Conservation (phyloP, 2,888 invertebrate genomes). For the Parnassius smintheus region DNA sequence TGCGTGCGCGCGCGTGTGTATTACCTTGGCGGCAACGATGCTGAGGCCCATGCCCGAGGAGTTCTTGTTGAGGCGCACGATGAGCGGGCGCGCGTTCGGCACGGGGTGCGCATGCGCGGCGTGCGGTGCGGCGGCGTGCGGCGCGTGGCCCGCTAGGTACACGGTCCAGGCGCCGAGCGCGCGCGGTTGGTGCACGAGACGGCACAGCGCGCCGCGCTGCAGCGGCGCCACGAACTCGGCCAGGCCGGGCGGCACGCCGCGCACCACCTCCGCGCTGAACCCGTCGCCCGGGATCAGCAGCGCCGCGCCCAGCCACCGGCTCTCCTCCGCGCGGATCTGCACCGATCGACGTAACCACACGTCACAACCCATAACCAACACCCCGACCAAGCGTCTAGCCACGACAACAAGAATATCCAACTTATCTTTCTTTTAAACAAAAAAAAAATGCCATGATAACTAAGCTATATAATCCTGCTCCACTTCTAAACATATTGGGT, state of each 20-base stretch:
- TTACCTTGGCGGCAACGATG: conserved; percentile 97
- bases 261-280: conserved; percentile 97
- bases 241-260: conserved; percentile 96
- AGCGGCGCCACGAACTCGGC: conserved; percentile 91
- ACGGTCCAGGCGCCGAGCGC: conserved; percentile 98
- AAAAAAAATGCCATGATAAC: too few relatives aligned
- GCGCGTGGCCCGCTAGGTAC: conserved; percentile 86
- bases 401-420: too few relatives aligned
- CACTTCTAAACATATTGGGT: too few relatives aligned
- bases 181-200: conserved; percentile 93
- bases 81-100: conserved; percentile 88
- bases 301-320: conserved; percentile 93
- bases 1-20: too few relatives aligned
- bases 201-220: conserved; percentile 92
- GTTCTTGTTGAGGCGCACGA: conserved; percentile 95
- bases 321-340: conserved; percentile 92
- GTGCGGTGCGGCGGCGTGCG: conserved; percentile 82
- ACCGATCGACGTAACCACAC: too few relatives aligned
- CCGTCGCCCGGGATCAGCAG: conserved; percentile 98
- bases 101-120: conserved; percentile 84
- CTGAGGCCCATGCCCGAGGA: conserved; percentile 98
- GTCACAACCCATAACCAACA: too few relatives aligned
- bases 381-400: too few relatives aligned
- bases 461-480: too few relatives aligned
- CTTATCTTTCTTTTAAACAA: too few relatives aligned